Evolutionary conservation across 2,888 invertebrate species (phyloP), one percentile per base, ranked within the genome.

Genomic region (Eledona agricola): DNA sequence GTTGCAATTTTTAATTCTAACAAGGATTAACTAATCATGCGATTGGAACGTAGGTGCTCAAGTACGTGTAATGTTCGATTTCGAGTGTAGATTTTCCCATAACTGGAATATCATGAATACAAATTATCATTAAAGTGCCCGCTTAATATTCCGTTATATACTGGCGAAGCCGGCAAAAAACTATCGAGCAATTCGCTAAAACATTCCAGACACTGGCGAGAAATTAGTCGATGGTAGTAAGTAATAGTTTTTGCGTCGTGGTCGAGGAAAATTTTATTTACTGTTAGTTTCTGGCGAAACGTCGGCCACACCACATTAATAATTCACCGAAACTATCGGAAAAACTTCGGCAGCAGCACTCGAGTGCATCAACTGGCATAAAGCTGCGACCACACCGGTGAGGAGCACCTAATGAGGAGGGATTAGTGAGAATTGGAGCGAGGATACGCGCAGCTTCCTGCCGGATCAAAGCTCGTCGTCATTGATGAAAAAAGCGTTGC

Each of bases 111-210:
- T 34, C 15, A 37, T 22, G 2, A 16, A 13, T 23, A 37, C 9
- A 23, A 37, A 37, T 37, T 12, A 4, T 12, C n/a, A 20, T 25
- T 38, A 25, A 38, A 37, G 12, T n/a, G 22, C 22, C 22, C 13
- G 19, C 13, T 37, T 37, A 37, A 37, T 37, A 37, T 37, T 37
- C 35, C n/a, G n/a, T n/a, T n/a, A n/a, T n/a, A n/a, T n/a, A n/a
- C n/a, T n/a, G n/a, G n/a, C n/a, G n/a, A n/a, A n/a, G n/a, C n/a
- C n/a, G n/a, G n/a, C n/a, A n/a, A n/a, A n/a, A n/a, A n/a, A n/a
- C n/a, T n/a, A n/a, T n/a, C n/a, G n/a, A n/a, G n/a, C n/a, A n/a
- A n/a, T n/a, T n/a, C n/a, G n/a, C n/a, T n/a, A n/a, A n/a, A n/a
- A n/a, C n/a, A n/a, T n/a, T n/a, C n/a, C n/a, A n/a, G n/a, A n/a